Conservation (phyloP, 2,888 invertebrate species). For the Lithosia quadra region DNA sequence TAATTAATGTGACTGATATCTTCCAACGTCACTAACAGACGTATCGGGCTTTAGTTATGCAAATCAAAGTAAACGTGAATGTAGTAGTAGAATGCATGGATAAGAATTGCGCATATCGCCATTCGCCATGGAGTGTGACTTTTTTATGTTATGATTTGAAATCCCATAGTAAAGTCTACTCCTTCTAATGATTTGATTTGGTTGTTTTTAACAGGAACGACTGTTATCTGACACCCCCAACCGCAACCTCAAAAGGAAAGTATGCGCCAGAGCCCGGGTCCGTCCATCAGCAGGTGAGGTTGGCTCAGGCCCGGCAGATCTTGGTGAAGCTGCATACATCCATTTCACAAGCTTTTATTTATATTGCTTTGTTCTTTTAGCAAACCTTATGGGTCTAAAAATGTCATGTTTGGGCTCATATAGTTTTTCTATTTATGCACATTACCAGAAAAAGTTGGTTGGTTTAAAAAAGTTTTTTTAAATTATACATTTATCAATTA, state of each 20-base stretch:
- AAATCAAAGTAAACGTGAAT: constrained; percentile 3
- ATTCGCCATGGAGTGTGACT: not conserved
- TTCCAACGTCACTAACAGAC: not conserved
- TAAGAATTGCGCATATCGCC: not conserved
- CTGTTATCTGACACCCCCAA: not conserved
- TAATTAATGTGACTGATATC: not conserved
- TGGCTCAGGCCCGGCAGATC: not conserved
- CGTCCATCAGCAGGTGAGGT: not conserved
- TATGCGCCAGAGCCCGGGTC: no score
- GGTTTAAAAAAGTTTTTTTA: no score
- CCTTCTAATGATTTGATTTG: not conserved
- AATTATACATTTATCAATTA: no score
- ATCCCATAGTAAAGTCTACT: not conserved
- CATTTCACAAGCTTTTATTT: no score
- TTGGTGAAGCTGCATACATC: no score
- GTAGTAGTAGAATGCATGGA: not conserved
- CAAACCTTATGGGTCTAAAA: no score
- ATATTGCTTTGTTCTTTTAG: no score
- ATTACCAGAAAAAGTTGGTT: no score
- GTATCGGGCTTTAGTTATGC: not conserved
- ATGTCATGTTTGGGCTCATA: no score
- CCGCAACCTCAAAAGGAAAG: not conserved
- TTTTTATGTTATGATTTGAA: not conserved
- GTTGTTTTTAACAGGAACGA: not conserved
- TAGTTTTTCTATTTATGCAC: no score